Evolutionary conservation across 2,113 vertebrate species (phyloP).

Genomic region (Felis catus): F.catus_Fca126_mat1.0 CM031417.1:3486501-3487000

Average conservation of each 20-base stretch:
- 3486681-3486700: neutral
- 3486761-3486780: neutral
- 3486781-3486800: neutral
- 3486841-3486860: neutral
- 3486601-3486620: neutral
- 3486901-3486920: slow-evolving; percentile 54
- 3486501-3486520: neutral
- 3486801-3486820: neutral
- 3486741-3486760: no score
- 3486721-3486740: neutral
- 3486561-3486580: neutral
- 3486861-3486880: neutral
- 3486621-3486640: neutral
- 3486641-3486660: neutral
- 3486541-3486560: neutral
- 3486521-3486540: neutral
- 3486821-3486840: neutral
- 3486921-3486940: neutral
- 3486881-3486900: neutral
- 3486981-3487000: neutral
- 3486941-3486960: neutral
- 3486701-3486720: neutral
- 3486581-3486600: neutral
- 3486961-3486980: neutral
- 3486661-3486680: neutral